phyloP scores from a whole-genome alignment of 2,888 invertebrate genomes.

The Chymomyza procnemis region DNA sequence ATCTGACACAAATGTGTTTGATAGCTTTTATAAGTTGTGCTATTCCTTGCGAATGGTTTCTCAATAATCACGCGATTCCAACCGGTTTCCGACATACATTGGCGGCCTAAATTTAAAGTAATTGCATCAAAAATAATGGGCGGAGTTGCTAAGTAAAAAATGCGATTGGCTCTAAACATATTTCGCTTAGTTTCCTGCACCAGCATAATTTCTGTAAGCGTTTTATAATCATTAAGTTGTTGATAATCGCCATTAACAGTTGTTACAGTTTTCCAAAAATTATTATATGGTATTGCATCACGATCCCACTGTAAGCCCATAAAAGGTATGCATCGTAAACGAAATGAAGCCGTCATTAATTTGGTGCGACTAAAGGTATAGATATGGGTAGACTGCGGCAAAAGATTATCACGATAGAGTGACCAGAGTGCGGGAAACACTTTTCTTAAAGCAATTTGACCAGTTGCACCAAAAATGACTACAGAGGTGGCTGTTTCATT shows the following conservation, averaged over 20 bases:
- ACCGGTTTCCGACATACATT: conserved; percentile 42
- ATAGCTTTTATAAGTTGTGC: conserved; percentile 34
- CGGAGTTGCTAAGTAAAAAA: conserved; percentile 55
- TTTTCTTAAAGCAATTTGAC: conserved; percentile 34
- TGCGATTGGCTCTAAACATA: conserved; percentile 43
- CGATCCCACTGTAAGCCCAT: conserved; percentile 43
- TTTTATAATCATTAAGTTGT: conserved; percentile 32
- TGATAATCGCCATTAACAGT: conserved; percentile 43
- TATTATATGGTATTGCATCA: conserved; percentile 48
- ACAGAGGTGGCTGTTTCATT: conserved; percentile 54
- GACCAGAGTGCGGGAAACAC: conserved; percentile 54
- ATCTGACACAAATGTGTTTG: conserved; percentile 51
- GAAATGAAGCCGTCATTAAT: conserved; percentile 29
- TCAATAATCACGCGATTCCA: conserved; percentile 54
- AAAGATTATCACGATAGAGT: conserved; percentile 51
- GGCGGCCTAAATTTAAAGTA: conserved; percentile 43
- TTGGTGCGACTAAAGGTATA: conserved; percentile 45
- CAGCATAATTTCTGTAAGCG: conserved; percentile 30
- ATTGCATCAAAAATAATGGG: conserved; percentile 46
- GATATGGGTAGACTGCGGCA: conserved; percentile 49
- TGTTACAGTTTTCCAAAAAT: conserved; percentile 52
- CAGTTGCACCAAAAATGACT: conserved; percentile 58
- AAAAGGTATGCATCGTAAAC: conserved; percentile 47
- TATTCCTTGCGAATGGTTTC: conserved; percentile 55
- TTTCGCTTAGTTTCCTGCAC: conserved; percentile 45